Base-by-base conservation (phyloP, 2,888 invertebrate genomes). In the Pterostichus madidus region DNA sequence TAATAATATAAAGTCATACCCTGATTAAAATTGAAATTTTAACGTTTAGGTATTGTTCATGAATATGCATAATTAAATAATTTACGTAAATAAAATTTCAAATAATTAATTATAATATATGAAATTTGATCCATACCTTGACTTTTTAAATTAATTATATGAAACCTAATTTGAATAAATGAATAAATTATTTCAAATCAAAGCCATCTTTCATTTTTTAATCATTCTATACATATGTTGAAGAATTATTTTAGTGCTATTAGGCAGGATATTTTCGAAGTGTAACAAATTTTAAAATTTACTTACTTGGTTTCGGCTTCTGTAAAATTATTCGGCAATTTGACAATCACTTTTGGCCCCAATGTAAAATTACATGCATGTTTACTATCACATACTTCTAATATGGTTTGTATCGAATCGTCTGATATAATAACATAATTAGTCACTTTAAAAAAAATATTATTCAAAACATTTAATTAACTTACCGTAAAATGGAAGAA, bases 331-430 rank as follows among this genome's bases (percentile, higher is more conserved):
- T 49, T 75, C 17, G 75, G 75, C 52, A 81, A 56, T 75, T 75
- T 81, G 24, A 81, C 75, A 59, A 59, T 81, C 31, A 81, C 61
- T 75, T 73, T 75, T 46, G 81, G 81, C 59, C 81, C 75, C 59
- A 81, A 75, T 75, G 73, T 59, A 10, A 46, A 81, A 75, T 75
- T 81, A 35, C 81, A 81, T 10, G 81, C 81, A 61, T n/a, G n/a
- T 75, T 59, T 81, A 61, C 81, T 75, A 46, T 81, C 73, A 75
- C 81, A 81, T n/a, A 81, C 75, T 61, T 81, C 59, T 17, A 81
- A 52, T n/a, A 81, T 15, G 6, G 75, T 75, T 24, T 46, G 61
- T 53, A 81, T 61, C 4, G 73, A 56, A 10, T 56, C 61, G 6
- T 59, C 81, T 81, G 39, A 56, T n/a, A n/a, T n/a, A n/a, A n/a